Conservation (phyloP, 1,140 invertebrate genomes). For the Lordiphosa collinella region DNA sequence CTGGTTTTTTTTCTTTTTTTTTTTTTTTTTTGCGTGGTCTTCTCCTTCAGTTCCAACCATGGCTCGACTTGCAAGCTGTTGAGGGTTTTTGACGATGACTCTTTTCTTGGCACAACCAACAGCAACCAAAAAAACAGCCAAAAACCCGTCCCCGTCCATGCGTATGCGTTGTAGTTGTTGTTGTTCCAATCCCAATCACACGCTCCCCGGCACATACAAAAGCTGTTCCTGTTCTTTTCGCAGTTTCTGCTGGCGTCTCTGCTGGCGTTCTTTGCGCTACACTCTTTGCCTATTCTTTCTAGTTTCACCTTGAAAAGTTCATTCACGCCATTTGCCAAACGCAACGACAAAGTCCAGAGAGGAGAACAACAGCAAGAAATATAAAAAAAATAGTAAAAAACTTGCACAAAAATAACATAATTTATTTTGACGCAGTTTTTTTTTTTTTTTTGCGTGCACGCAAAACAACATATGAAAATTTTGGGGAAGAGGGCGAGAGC, state of each 20-base stretch:
- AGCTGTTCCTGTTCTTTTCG: constrained; percentile 62
- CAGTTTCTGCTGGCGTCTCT: constrained; percentile 17
- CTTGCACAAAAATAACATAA: constrained; percentile 78
- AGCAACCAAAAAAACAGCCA: constrained; percentile 15
- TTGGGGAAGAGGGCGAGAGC: background rate
- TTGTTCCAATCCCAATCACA: constrained; percentile 60
- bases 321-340: constrained; percentile 68
- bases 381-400: constrained; percentile 49
- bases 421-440: constrained; percentile 59
- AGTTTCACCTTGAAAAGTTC: constrained; percentile 79
- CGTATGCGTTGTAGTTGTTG: constrained; percentile 43
- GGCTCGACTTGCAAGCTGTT: constrained; percentile 50
- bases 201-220: constrained; percentile 54
- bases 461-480: constrained; percentile 31
- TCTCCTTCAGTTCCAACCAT: constrained; percentile 13
- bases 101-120: constrained; percentile 33
- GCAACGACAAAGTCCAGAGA: constrained; percentile 59
- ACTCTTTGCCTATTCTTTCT: constrained; percentile 73
- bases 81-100: constrained; percentile 39
- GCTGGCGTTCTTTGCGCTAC: constrained; percentile 38
- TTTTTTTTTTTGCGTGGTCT: constrained; percentile 58
- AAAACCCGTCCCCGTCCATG: constrained; percentile 36
- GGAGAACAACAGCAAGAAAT: constrained; percentile 1
- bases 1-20: constrained; percentile 10
- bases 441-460: constrained; percentile 41